These are phyloP conservation scores for Oligia strigilis DNA, from an alignment of 2,888 invertebrate species.

Conservation along the genomic window DNA sequence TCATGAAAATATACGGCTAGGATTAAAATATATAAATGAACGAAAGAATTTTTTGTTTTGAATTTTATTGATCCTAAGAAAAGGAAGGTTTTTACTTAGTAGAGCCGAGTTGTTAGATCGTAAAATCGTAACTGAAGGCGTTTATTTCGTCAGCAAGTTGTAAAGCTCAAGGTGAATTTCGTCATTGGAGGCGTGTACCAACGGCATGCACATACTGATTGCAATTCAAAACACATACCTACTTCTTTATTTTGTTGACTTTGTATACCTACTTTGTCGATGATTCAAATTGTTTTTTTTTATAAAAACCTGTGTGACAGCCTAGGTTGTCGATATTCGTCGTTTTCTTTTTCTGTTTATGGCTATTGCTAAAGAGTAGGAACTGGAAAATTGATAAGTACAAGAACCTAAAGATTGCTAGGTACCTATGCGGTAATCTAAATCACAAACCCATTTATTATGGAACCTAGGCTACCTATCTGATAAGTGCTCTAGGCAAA, in stretches of 20 bases:
- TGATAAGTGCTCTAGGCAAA: not conserved
- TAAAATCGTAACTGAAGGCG: conserved; percentile 53
- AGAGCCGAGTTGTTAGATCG: conserved; percentile 29
- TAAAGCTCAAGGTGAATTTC: conserved; percentile 80
- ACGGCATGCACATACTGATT: conserved; percentile 21
- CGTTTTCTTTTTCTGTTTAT: no score
- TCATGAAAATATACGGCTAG: not conserved
- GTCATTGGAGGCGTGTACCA: conserved; percentile 64
- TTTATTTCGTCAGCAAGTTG: conserved; percentile 73
- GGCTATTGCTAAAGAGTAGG: no score
- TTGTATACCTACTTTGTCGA: not conserved
- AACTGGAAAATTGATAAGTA: no score
- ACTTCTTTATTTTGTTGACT: not conserved
- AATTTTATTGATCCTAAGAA: not conserved
- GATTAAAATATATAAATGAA: not conserved
- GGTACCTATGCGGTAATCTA: no score
- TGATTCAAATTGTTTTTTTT: no score
- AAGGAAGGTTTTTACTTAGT: conserved; percentile 12
- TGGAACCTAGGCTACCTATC: no score
- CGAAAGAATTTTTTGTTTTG: not conserved
- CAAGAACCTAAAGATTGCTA: no score
- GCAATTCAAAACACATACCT: not conserved
- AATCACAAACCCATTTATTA: no score
- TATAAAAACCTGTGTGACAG: no score
- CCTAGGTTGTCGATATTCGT: no score